A percentile compares a stretch with the other conserved stretches of the same genome.
Evolutionary conservation across 1,140 invertebrate species (phyloP).

Genomic region (Cryptotermes secundus): DNA sequence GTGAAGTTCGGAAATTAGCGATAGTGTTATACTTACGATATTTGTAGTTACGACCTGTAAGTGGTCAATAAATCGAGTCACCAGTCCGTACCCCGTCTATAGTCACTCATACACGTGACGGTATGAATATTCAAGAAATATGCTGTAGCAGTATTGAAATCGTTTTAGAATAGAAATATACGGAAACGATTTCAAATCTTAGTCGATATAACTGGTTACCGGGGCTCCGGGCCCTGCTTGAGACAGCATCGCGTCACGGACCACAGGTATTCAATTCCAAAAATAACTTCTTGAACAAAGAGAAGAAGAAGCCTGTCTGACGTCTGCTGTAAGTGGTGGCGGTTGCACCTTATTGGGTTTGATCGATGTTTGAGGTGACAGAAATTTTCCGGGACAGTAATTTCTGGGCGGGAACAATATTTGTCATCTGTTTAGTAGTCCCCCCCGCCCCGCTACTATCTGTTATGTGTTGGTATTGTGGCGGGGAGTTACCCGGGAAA

Average conservation of each 20-base stretch:
- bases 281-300: too few relatives aligned
- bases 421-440: conserved; percentile 19
- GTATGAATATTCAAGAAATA: too few relatives aligned
- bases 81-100: too few relatives aligned
- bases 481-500: background rate
- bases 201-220: too few relatives aligned
- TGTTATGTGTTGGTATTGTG: conserved; percentile 20
- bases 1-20: too few relatives aligned
- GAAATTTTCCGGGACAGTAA: conserved; percentile 16
- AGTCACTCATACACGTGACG: too few relatives aligned
- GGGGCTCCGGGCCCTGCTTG: background rate
- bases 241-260: background rate
- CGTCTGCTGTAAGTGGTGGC: background rate
- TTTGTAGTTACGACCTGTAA: too few relatives aligned
- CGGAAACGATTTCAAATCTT: too few relatives aligned
- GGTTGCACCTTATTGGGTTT: conserved; percentile 5
- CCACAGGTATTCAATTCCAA: background rate
- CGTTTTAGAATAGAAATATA: too few relatives aligned
- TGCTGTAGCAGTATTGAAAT: too few relatives aligned
- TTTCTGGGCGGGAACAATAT: conserved; percentile 15
- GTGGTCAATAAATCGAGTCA: too few relatives aligned
- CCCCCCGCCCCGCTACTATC: background rate
- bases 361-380: conserved; percentile 11
- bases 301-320: conserved; percentile 1
- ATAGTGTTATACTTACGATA: too few relatives aligned